phyloP scores from a whole-genome alignment of 1,140 invertebrate species.

The Saccostrea echinata region DNA sequence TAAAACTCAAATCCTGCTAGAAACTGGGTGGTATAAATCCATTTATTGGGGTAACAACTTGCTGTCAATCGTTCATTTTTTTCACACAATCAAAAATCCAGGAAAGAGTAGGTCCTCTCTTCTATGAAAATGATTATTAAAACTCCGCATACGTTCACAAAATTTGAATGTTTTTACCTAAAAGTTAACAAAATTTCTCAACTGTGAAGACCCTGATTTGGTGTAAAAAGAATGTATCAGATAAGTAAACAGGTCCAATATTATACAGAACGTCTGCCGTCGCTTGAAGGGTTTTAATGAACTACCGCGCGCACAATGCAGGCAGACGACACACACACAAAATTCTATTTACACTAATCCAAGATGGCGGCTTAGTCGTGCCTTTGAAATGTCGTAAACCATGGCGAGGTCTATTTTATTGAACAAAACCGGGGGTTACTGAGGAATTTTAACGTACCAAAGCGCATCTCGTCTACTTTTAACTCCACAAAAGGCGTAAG shows the following conservation, averaged over 20 bases:
- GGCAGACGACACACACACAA: slow-evolving; percentile 13
- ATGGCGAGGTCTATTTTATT: background rate
- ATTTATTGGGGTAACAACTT: background rate
- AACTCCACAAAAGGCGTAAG: background rate
- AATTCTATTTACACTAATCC: slow-evolving; percentile 37
- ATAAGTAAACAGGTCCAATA: background rate
- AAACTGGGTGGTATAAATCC: background rate
- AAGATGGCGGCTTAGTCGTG: background rate
- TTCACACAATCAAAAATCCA: background rate
- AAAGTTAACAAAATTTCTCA: background rate
- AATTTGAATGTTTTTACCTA: background rate
- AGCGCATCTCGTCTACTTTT: slow-evolving; percentile 3
- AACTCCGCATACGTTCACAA: background rate
- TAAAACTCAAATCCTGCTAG: background rate
- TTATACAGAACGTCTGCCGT: background rate
- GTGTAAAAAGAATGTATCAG: background rate
- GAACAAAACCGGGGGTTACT: slow-evolving; percentile 17
- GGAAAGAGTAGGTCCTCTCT: background rate
- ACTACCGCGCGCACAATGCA: background rate
- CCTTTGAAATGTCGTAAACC: slow-evolving; percentile 31
- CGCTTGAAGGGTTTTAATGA: slow-evolving; percentile 24
- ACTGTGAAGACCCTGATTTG: background rate
- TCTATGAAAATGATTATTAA: background rate
- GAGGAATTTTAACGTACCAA: slow-evolving; percentile 4
- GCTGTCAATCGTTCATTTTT: background rate